Conservation (phyloP, 2,888 invertebrate genomes). For the Fissipunctia ypsillon region DNA sequence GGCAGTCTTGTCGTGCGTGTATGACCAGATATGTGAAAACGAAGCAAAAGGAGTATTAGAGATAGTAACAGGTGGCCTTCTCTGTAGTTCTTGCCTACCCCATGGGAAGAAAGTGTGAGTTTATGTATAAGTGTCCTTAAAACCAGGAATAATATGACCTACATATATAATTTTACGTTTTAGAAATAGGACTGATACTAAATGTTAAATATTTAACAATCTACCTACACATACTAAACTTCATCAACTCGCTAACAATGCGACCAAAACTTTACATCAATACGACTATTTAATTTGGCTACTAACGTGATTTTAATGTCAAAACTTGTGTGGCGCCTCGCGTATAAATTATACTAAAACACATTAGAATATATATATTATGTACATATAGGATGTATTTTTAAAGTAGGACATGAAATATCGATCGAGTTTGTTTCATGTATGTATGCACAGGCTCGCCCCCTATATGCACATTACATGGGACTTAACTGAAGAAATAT, state of each 20-base stretch:
- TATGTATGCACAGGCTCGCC: too few species aligned
- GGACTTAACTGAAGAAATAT: too few species aligned
- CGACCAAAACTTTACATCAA: constrained; percentile 36
- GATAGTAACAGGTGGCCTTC: not conserved
- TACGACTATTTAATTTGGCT: constrained; percentile 61
- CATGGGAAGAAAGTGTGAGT: not conserved
- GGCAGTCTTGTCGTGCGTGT: too few species aligned
- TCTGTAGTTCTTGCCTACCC: too few species aligned
- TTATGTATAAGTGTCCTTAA: not conserved
- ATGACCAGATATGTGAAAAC: not conserved
- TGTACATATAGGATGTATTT: constrained; percentile 14
- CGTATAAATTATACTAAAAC: constrained; percentile 60
- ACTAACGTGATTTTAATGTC: constrained; percentile 70
- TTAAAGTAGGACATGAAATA: constrained; percentile 15
- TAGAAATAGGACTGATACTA: not conserved
- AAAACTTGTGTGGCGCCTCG: constrained; percentile 63
- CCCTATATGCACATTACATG: too few species aligned
- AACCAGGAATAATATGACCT: not conserved
- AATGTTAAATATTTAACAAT: not conserved
- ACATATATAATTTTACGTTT: not conserved
- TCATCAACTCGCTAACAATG: constrained; percentile 19
- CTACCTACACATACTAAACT: not conserved
- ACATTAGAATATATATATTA: constrained; percentile 27
- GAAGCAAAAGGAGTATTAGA: not conserved
- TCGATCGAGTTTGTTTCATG: constrained; percentile 17